Evolutionary conservation across 2,888 invertebrate species (phyloP), one percentile per base, ranked within the genome.

Genomic region (Microchrysa polita): DNA sequence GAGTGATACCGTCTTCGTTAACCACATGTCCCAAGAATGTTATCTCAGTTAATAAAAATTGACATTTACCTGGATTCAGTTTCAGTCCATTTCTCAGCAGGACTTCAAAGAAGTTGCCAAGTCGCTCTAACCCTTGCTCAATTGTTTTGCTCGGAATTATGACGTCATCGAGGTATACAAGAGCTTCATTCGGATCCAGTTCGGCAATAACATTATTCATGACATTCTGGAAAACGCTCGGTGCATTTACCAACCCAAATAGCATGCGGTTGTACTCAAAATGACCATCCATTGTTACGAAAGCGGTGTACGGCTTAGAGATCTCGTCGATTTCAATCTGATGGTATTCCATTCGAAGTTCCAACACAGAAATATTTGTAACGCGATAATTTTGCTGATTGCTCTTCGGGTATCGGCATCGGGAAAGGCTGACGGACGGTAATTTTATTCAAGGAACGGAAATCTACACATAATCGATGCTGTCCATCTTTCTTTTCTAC

Each of bases 271-370:
- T 34, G 7, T 5, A 34, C 7, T 34, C 27, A 2, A 34, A 5
- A 5, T 34, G 2, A 7, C 4, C 27, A 7, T 34, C 27, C 4
- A 5, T 34, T 5, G 27, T 34, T 34, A 34, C 27, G 7, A 34
- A 34, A 7, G 27, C 27, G 27, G 27, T 34, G 7, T 5, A 34
- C 7, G 2, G 27, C 7, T 34, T 34, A 5, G 27, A 16, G 5
- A 4, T 27, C 12, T 79, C 78, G 48, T 77, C 76, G 14, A 85
- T 76, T 0, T 78, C 80, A 5, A 83, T 81, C 73, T 83, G 82
- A 53, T 80, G 79, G 73, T 81, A 81, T 0, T 81, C 82, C 7
- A 77, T 77, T 67, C 78, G 79, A 20, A 81, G 60, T 63, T 84
- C 82, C 0, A 84, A 0, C 79, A 34, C 27, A 7, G 7, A 34